Conservation (phyloP, 2,888 invertebrate species). For the Chrysina gloriosa region DNA sequence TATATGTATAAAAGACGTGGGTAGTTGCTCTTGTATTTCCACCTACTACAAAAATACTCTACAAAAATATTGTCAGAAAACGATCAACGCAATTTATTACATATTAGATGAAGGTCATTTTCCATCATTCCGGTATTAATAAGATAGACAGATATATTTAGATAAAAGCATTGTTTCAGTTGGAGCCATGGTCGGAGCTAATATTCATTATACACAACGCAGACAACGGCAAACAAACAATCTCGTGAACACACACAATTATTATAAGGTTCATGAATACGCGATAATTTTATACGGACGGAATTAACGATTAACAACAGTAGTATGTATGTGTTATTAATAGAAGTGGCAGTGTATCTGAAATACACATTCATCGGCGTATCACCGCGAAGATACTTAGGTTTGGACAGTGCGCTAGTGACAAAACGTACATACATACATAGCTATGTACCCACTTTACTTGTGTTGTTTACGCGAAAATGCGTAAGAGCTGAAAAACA, state of each 20-base stretch:
- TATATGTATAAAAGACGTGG: too few species aligned
- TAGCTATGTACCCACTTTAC: constrained; percentile 10
- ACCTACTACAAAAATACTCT: too few species aligned
- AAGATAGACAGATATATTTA: background rate
- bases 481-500: constrained; percentile 5
- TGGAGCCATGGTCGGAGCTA: background rate
- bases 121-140: background rate
- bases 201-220: background rate
- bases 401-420: constrained; percentile 9
- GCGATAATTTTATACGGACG: background rate
- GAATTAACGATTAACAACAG: constrained; percentile 9
- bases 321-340: constrained; percentile 25
- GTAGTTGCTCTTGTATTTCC: too few species aligned
- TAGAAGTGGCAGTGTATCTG: constrained; percentile 1
- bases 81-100: too few species aligned
- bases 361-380: background rate
- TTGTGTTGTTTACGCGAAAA: constrained; percentile 19
- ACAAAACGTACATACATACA: too few species aligned
- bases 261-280: background rate
- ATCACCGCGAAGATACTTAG: constrained; percentile 1
- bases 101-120: too few species aligned
- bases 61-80: too few species aligned
- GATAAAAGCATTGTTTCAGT: background rate
- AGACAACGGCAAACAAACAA: background rate
- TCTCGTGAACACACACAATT: background rate